Evolutionary conservation across 2,888 invertebrate species (phyloP), one percentile per base, ranked within the genome.

Genomic region (Dysmachus trigonus): DNA sequence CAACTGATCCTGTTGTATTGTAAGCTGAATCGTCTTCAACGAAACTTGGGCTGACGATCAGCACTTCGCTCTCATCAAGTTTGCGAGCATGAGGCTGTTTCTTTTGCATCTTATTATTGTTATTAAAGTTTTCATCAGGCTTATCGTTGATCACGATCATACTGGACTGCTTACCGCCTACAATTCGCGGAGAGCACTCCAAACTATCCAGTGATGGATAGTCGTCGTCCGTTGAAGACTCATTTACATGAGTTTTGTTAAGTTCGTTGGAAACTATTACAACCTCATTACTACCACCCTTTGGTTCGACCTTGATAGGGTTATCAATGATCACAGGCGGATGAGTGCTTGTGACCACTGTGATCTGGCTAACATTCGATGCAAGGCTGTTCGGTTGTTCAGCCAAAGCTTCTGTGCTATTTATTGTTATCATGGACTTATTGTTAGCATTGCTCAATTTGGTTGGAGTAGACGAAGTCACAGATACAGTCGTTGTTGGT

Each of bases 41-140:
- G 87, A 93, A 92, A 83, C 95, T 95, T 10, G 96, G 95, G 89
- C 95, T 96, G 51, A 96, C 94, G 86, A 97, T 97, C 79, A 97
- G 91, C 6, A 97, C 97, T 90, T 97, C 97, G 89, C 97, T 97
- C 91, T 97, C 97, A 91, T 97, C 97, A 87, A 97, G 91, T 86
- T 96, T 95, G 84, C 96, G 95, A 5, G 94, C 94, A 86, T 93
- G 83, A 89, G 89, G 51, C 5, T 86, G 73, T 18, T 82, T 53
- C 38, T 85, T 71, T 35, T 87, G 30, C 31, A 73, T 38, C 33
- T 85, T 51, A 87, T 84, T 86, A 41, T 84, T 81, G 77, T 86
- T 27, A 81, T 86, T 51, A 62, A 71, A 35, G 76, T 91, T 85
- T 88, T 90, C 5, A 91, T 92, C 5, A 91, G 91, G n/a, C 91